phyloP scores from a whole-genome alignment of 2,113 vertebrate genomes.

The Narcine bancroftii region DNA sequence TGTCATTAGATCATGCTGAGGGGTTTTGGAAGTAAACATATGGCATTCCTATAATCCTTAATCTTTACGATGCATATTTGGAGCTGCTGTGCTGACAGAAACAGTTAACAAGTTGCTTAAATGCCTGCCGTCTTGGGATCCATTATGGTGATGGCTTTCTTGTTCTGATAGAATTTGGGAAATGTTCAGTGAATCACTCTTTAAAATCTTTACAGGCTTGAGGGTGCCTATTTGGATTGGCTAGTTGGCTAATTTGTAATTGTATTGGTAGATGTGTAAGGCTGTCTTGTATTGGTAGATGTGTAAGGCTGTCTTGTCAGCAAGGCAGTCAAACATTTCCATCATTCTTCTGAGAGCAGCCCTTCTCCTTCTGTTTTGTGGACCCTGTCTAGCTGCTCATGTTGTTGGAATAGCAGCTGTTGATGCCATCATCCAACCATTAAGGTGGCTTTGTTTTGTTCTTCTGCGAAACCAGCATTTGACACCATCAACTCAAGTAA shows the following conservation, averaged over 20 bases:
- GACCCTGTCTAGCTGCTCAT: too few species aligned
- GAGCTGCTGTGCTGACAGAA: background rate
- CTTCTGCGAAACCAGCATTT: background rate
- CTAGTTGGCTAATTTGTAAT: background rate
- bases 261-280: too few species aligned
- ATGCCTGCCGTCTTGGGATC: background rate
- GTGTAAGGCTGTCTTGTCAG: background rate
- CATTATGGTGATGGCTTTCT: too few species aligned
- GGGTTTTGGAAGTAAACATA: background rate
- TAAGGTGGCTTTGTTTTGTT: background rate
- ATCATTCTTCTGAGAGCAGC: background rate
- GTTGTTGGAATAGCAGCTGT: background rate
- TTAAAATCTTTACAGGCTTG: background rate
- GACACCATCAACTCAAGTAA: too few species aligned
- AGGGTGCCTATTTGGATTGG: background rate
- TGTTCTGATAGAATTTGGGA: background rate
- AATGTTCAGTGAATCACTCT: background rate
- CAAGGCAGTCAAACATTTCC: background rate
- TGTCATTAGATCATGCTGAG: background rate
- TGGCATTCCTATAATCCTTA: background rate
- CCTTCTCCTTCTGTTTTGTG: background rate
- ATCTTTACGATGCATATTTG: background rate
- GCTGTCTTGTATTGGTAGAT: too few species aligned
- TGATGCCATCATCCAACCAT: background rate
- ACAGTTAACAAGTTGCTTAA: background rate